Evolutionary conservation across 1,140 invertebrate species (phyloP).

Genomic region (Camponotus vicinus): DNA sequence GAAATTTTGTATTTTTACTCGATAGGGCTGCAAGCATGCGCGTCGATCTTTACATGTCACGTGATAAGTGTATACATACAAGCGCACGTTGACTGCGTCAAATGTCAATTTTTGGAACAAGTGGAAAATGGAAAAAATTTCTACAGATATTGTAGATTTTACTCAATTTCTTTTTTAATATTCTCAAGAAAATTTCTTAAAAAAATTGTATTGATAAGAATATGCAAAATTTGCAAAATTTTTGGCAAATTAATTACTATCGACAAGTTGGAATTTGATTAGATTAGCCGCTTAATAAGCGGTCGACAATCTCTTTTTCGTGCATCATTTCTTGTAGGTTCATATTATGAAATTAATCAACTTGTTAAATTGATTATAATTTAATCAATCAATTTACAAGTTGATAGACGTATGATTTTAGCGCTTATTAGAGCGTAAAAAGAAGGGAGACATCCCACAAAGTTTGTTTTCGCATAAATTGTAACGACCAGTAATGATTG

Average conservation of each 20-base stretch:
- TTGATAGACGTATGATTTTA: no score
- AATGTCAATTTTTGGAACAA: conserved; percentile 9
- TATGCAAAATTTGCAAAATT: no score
- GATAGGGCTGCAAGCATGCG: conserved; percentile 34
- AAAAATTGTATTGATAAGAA: no score
- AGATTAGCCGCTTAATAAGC: background rate
- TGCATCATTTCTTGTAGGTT: background rate
- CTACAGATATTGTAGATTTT: no score
- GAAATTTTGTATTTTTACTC: conserved; percentile 57
- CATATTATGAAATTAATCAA: no score
- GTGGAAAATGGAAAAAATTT: no score
- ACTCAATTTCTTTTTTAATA: background rate
- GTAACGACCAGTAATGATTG: no score
- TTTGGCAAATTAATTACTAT: no score
- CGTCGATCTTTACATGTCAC: conserved; percentile 47
- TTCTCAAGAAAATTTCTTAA: background rate
- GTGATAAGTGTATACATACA: conserved; percentile 50
- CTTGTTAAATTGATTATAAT: background rate
- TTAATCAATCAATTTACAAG: background rate
- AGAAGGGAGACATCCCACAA: no score
- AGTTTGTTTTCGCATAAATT: no score
- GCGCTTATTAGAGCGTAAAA: no score
- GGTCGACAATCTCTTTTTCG: background rate
- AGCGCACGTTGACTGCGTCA: conserved; percentile 23
- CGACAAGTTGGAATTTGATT: no score